Conservation (phyloP, 2,888 invertebrate species). For the Poecilobothrus nobilitatus region DNA sequence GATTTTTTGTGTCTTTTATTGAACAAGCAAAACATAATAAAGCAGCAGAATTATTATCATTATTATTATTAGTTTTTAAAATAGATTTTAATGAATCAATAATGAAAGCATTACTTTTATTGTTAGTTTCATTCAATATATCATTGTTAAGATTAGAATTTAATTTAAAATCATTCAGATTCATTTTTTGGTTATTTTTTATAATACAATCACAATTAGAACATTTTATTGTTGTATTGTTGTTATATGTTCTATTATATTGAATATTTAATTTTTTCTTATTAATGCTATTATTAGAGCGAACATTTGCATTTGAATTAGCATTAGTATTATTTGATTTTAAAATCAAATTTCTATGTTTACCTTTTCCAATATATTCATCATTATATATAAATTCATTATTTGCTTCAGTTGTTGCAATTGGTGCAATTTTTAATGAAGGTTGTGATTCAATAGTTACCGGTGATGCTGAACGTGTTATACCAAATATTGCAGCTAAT, state of each 20-base stretch:
- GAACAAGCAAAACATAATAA: not conserved
- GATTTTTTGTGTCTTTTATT: not conserved
- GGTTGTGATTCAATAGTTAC: slow-evolving; percentile 21
- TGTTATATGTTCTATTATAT: not conserved
- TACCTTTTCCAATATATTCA: slow-evolving; percentile 9
- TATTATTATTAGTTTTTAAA: not conserved
- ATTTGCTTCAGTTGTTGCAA: not conserved
- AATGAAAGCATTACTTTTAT: not conserved
- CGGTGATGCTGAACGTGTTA: slow-evolving; percentile 28
- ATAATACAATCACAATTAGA: not conserved
- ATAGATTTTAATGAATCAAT: not conserved
- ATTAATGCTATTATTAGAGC: slow-evolving; percentile 31
- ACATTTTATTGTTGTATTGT: no score
- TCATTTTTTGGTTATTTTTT: not conserved
- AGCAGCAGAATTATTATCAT: not conserved
- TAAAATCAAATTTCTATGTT: slow-evolving; percentile 23
- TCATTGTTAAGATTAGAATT: not conserved
- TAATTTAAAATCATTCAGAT: not conserved
- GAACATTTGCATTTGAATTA: slow-evolving; percentile 34
- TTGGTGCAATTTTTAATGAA: slow-evolving; percentile 25
- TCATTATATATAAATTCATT: slow-evolving; percentile 1
- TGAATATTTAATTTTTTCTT: slow-evolving; percentile 25
- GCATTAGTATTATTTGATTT: slow-evolving; percentile 31
- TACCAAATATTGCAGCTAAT: slow-evolving; percentile 55
- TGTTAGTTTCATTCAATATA: not conserved